phyloP scores from a whole-genome alignment of 2,888 invertebrate genomes.

The Mimumesa dahlbomi region DNA sequence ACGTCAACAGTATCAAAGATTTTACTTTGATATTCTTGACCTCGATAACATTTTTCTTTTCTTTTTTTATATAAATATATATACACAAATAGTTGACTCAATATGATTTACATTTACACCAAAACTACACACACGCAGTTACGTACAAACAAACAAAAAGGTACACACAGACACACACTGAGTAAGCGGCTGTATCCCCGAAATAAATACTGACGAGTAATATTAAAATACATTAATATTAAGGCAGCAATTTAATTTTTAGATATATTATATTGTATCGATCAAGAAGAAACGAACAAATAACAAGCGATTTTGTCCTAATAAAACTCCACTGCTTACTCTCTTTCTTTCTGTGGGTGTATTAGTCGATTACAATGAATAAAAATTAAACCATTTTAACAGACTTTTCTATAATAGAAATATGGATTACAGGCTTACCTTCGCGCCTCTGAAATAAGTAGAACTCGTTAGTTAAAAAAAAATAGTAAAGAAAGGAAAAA shows the following conservation, averaged over 20 bases:
- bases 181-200: constrained; percentile 43
- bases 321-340: constrained; percentile 46
- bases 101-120: too few species aligned
- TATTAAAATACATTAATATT: constrained; percentile 50
- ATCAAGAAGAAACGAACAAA: constrained; percentile 52
- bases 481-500: background rate
- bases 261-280: constrained; percentile 46
- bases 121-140: too few species aligned
- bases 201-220: constrained; percentile 49
- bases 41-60: constrained; percentile 46
- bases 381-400: constrained; percentile 28
- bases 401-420: constrained; percentile 36
- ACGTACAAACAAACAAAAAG: constrained; percentile 34
- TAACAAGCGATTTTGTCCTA: constrained; percentile 41
- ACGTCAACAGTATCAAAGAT: constrained; percentile 52
- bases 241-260: constrained; percentile 56
- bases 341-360: constrained; percentile 64
- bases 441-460: too few species aligned
- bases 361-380: constrained; percentile 43
- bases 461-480: background rate
- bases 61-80: constrained; percentile 39
- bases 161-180: constrained; percentile 23
- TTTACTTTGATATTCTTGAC: constrained; percentile 47
- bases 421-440: constrained; percentile 47
- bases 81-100: too few species aligned